Evolutionary conservation across 2,113 vertebrate species (phyloP).

Genomic region (Oceanites oceanicus): DNA sequence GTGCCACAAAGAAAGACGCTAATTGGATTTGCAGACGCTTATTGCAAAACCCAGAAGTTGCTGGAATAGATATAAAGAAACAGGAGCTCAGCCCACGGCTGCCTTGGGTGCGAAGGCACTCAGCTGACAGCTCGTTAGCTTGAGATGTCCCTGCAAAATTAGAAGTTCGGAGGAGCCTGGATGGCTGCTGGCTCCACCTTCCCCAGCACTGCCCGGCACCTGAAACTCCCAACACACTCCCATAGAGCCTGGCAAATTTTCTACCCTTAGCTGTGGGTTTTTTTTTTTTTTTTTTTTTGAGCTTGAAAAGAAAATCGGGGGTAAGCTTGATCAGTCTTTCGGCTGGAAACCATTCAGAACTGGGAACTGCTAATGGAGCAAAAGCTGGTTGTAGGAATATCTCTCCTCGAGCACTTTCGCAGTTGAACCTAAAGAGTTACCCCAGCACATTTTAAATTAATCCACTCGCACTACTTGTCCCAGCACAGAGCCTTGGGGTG

Average conservation of each 20-base stretch:
- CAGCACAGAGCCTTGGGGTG: not conserved
- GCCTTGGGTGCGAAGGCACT: conserved; percentile 52
- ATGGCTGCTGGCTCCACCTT: not conserved
- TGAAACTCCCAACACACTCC: not conserved
- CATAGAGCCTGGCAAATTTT: not conserved
- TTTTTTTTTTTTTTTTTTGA: not conserved
- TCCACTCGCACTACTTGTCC: fast-evolving
- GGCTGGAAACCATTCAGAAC: not conserved
- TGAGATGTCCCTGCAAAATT: conserved; percentile 7
- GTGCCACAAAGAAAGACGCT: conserved; percentile 56
- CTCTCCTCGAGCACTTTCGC: not conserved
- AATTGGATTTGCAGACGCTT: conserved; percentile 66
- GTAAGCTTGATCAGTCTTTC: not conserved
- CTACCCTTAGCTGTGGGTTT: not conserved
- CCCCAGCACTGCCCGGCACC: not conserved
- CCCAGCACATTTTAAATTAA: not conserved
- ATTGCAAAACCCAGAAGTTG: conserved; percentile 62
- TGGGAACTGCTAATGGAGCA: not conserved
- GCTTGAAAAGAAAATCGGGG: not conserved
- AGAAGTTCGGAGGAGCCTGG: conserved; percentile 8
- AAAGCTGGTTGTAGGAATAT: not conserved
- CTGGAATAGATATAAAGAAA: conserved; percentile 55
- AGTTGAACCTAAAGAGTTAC: not conserved
- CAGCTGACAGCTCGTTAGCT: conserved; percentile 54
- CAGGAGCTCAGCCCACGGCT: conserved; percentile 50